These are phyloP conservation scores for Chloroceryle inda DNA, from an alignment of 2,797 vertebrate species.

Conservation along the genomic window DNA sequence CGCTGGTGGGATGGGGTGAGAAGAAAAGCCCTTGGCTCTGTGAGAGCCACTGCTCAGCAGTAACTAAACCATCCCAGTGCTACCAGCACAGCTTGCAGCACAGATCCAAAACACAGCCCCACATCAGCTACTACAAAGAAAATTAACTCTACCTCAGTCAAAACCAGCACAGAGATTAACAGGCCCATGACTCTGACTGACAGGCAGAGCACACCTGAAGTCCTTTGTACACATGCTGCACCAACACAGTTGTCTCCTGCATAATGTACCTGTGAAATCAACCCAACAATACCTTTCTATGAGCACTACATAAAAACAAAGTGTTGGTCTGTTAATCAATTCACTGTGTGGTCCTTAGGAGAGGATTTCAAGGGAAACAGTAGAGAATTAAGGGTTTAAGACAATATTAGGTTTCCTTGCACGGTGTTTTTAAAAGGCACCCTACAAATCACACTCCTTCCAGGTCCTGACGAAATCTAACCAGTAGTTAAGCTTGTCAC, in stretches of 20 bases:
- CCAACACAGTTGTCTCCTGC: not conserved
- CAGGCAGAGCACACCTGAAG: not conserved
- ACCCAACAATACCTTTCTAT: not conserved
- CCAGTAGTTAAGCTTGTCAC: not conserved
- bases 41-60: not conserved
- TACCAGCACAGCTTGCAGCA: not conserved
- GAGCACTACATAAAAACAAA: not conserved
- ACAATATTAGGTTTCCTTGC: not conserved
- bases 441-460: not conserved
- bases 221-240: not conserved
- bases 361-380: not conserved
- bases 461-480: not conserved
- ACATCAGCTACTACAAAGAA: not conserved
- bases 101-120: not conserved
- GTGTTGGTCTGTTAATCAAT: not conserved
- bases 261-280: not conserved
- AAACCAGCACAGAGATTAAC: not conserved
- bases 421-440: not conserved
- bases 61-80: not conserved
- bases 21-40: not conserved
- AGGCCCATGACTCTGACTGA: not conserved
- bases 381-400: not conserved
- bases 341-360: not conserved
- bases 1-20: not conserved
- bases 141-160: not conserved